Evolutionary conservation across 1,140 invertebrate species (phyloP), one percentile per base, ranked within the genome.

Genomic region (Paracyclopina nana): DNA sequence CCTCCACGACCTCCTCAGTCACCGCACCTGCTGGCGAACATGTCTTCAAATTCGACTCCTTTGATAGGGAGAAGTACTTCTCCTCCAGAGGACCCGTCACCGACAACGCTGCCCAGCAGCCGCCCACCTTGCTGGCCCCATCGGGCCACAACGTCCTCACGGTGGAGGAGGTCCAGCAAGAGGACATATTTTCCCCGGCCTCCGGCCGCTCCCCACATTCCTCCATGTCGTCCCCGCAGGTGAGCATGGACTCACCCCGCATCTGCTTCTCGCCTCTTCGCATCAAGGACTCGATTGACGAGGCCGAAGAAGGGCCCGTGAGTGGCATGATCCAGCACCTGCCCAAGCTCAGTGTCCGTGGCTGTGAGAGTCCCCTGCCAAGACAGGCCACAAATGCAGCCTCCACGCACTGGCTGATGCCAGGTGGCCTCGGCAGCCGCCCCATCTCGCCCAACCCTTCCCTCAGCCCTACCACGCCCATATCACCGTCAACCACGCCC

Each of bases 221-320:
- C 2, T 70, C 69, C 4, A 67, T 70, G 46, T 68, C 67, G 50
- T 57, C 55, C 8, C 57, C 57, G 11, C 54, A 55, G 22, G 52
- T 55, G 18, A 62, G 63, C 46, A 67, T 68, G 1, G 69, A 72
- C 57, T 73, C 71, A 14, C 70, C 71, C 2, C 61, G 67, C 53
- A 72, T 72, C 44, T 70, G 68, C 50, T 71, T 74, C 56, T 72
- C 70, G 55, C 71, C 72, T 4, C 57, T 75, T 25, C 64, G 71
- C 28, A 64, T 75, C 18, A 70, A 72, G 49, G 68, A 68, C 52
- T 63, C 61, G 53, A 60, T 57, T 56, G 50, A 63, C 20, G 63
- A 70, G 34, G 70, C 70, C 27, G 67, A 30, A 62, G 60, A 67
- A 30, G 63, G 63, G 51, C 34, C 59, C 9, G 54, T 56, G 20